phyloP scores from a whole-genome alignment of 30 jellyfish, hydroid and myxozoan species.

The Mastigias papua region DNA sequence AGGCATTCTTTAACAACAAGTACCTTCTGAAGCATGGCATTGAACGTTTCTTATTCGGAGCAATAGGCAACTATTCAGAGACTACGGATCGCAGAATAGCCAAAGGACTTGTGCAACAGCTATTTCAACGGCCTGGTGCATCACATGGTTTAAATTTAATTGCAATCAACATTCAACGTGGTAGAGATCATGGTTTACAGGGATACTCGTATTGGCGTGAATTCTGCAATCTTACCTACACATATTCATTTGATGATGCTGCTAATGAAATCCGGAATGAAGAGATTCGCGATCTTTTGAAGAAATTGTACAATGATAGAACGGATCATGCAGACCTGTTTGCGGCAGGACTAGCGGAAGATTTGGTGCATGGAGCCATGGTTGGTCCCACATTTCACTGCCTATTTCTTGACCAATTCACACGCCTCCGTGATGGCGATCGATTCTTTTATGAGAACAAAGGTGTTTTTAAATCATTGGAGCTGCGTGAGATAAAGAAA shows the following conservation, averaged over 20 bases:
- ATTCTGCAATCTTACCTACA: conserved; percentile 56
- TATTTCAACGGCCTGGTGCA: conserved; percentile 86
- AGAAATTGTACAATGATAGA: conserved; percentile 66
- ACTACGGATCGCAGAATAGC: conserved; percentile 77
- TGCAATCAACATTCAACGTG: conserved; percentile 87
- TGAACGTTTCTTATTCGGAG: conserved; percentile 79
- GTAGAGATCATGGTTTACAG: conserved; percentile 90
- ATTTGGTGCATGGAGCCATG: conserved; percentile 49
- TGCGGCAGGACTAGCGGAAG: conserved; percentile 79
- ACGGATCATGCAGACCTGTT: conserved; percentile 72
- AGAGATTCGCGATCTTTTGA: conserved; percentile 41
- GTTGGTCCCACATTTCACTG: conserved; percentile 85
- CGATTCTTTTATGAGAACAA: conserved; percentile 74
- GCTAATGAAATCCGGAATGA: conserved; percentile 50
- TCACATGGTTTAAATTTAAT: conserved; percentile 70
- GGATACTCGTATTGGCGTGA: conserved; percentile 81
- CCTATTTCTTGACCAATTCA: conserved; percentile 72
- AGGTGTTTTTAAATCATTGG: conserved; percentile 68
- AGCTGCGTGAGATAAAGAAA: conserved; percentile 70
- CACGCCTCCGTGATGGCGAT: conserved; percentile 81
- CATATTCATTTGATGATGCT: conserved; percentile 55
- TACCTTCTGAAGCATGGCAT: conserved; percentile 67
- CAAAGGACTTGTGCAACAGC: conserved; percentile 64
- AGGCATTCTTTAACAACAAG: conserved; percentile 70
- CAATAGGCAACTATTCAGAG: conserved; percentile 84